Evolutionary conservation across 2,113 vertebrate genomes (phyloP), one percentile per base, ranked within the genome.

Genomic region (Symphodus melops): DNA sequence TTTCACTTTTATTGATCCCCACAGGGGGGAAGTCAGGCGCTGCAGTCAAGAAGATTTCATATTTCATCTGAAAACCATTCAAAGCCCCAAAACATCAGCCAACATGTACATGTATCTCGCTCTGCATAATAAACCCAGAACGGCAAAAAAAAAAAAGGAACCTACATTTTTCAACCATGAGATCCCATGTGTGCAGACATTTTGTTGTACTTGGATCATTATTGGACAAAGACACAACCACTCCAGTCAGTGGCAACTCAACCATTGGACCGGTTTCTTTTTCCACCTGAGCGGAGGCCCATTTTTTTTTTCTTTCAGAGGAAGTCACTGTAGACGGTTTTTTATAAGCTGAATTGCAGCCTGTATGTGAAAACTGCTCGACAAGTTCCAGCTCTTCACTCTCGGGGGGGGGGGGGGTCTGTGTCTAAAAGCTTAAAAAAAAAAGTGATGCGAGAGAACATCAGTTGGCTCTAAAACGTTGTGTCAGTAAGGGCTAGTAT

Each of bases 391-490:
- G 81, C 75, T 36, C 44, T 25, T 17, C 9, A 33, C 28, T 33
- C 28, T 33, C 6, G 20, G 48, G 41, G 52, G n/a, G 67, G 4
- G 4, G 20, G 48, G 41, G 52, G n/a, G 67, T 44, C 23, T 81
- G 78, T 84, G 75, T 82, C 54, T 69, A 8, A 76, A 84, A 85
- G 20, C 77, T 81, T 68, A 37, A 75, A 44, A 72, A 85, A 83
- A 56, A 39, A 87, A 25, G 72, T 86, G 83, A 85, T 83, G 79
- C 75, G 59, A 62, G 75, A 62, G 75, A 57, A 20, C 53, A 73
- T 51, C 39, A 28, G 55, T 64, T 59, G 67, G 59, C 66, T 77
- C 68, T 76, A 61, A 73, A 49, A 33, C 28, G 3, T 33, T 33
- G 28, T 33, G 28, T 33, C 28, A 5, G 28, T 33, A 33, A 68